Base-by-base conservation (phyloP, 92 coral and sea anemone species). In the Phenganax stokvisi region DNA sequence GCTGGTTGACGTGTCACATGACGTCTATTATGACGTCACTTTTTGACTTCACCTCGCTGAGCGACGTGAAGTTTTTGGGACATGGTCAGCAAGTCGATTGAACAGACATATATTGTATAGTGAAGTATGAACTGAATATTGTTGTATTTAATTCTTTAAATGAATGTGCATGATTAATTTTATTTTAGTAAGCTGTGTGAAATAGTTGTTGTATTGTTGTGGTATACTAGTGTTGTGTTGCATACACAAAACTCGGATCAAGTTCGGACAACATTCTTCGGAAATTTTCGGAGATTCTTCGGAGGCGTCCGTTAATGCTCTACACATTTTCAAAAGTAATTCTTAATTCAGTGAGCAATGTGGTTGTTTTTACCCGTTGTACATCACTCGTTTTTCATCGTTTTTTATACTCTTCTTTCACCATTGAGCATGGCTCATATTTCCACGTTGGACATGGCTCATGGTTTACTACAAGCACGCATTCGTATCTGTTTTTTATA, bases 1-100 rank as follows among this genome's bases (percentile, higher is more conserved):
- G 81, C 81, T 29, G 71, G 64, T 51, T 76, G 81, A 57, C 54
- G 54, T 61, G 65, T 54, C 53, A 4, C 65, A 51, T 20, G 25
- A 64, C 51, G 69, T 29, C 27, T 57, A 17, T 58, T 69, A 29
- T 60, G 81, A 76, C 47, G 16, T 37, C 47, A 37, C 5, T 37
- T 37, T 37, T 37, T 37, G 25, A 37, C 47, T 37, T 37, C 47
- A 37, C 3, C 47, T 61, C 73, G 73, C 73, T 25, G 73, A 30
- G 73, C 73, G 73, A 29, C 5, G 37, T 68, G 53, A 37, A 12
- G 73, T 30, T 12, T 53, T 20, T 53, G 13, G 13, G 73, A 53
- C 54, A 6, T 31, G 73, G 73, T 15, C 73, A 37, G 73, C 8
- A 0, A 1, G 37, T 68, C 73, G 73, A 68, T 2, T 6, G 13